Conservation (phyloP, 2,113 vertebrate species). For the Raphicerus campestris region DNA sequence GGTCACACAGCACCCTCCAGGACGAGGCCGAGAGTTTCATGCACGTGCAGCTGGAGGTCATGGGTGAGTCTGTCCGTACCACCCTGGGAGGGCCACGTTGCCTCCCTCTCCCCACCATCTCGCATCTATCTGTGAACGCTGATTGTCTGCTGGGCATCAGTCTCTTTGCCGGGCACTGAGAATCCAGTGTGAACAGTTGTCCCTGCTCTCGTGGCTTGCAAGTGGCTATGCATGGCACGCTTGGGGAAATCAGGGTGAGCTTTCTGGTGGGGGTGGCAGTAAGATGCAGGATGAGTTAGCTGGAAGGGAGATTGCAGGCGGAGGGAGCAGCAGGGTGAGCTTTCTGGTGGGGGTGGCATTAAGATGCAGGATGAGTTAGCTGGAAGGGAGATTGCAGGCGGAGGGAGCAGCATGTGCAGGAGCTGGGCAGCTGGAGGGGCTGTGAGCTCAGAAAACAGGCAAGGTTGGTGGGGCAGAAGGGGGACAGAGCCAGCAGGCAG, state of each 20-base stretch:
- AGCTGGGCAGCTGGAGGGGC: no score
- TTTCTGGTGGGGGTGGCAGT: background rate
- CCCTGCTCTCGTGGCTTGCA: background rate
- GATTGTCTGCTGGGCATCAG: background rate
- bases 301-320: no score
- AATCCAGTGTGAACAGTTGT: background rate
- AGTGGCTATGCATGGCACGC: fast-evolving
- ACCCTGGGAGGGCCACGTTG: background rate
- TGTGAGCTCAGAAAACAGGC: background rate
- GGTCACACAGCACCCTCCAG: constrained; percentile 85
- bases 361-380: background rate
- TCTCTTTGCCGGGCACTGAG: background rate
- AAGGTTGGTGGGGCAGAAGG: background rate
- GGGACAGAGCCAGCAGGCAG: background rate
- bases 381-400: fast-evolving
- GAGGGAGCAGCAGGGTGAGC: background rate
- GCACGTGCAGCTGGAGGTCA: constrained; percentile 88
- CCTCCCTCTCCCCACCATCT: background rate
- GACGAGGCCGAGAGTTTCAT: constrained; percentile 92
- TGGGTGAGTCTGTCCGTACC: constrained; percentile 80
- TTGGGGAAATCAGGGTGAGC: background rate
- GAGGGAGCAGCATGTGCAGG: background rate
- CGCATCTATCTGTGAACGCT: fast-evolving
- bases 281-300: no score
- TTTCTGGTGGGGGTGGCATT: no score